Percentiles rank a stretch among this genome's conserved stretches.
Evolutionary conservation across 2,888 invertebrate genomes (phyloP).

Genomic region (Gortyna flavago): DNA sequence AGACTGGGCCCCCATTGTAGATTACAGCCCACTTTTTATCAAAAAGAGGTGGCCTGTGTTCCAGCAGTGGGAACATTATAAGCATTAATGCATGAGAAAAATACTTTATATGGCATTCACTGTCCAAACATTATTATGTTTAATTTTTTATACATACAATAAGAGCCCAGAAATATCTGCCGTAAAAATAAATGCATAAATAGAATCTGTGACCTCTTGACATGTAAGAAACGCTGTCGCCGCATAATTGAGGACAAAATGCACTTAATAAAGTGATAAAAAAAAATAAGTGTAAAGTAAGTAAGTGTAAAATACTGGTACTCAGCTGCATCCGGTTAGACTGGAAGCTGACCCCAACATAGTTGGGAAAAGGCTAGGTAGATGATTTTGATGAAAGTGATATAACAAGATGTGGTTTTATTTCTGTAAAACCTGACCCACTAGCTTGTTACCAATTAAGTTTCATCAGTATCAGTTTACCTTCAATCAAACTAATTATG

Average conservation of each 20-base stretch:
- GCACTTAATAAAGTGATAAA: constrained; percentile 20
- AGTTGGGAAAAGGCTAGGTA: no score
- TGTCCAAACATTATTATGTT: neutral
- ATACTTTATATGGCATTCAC: neutral
- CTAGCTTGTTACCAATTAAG: neutral
- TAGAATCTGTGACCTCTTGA: neutral
- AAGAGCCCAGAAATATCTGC: neutral
- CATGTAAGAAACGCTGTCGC: neutral
- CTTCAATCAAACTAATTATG: constrained; percentile 38
- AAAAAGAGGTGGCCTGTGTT: no score
- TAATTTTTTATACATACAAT: neutral
- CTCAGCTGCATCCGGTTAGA: no score
- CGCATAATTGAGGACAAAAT: constrained; percentile 12
- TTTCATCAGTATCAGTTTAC: constrained; percentile 27
- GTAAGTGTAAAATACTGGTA: no score
- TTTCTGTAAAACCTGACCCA: constrained; percentile 21
- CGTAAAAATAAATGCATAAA: neutral
- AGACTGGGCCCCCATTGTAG: no score
- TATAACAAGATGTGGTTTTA: constrained; percentile 10
- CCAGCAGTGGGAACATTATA: no score
- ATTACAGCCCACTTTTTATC: no score
- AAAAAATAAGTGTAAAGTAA: neutral
- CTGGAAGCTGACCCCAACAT: no score
- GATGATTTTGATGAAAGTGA: neutral
- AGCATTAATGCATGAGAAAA: no score